Evolutionary conservation across 2,888 invertebrate genomes (phyloP), one percentile per base, ranked within the genome.

Genomic region (Dolomedes plantarius): DNA sequence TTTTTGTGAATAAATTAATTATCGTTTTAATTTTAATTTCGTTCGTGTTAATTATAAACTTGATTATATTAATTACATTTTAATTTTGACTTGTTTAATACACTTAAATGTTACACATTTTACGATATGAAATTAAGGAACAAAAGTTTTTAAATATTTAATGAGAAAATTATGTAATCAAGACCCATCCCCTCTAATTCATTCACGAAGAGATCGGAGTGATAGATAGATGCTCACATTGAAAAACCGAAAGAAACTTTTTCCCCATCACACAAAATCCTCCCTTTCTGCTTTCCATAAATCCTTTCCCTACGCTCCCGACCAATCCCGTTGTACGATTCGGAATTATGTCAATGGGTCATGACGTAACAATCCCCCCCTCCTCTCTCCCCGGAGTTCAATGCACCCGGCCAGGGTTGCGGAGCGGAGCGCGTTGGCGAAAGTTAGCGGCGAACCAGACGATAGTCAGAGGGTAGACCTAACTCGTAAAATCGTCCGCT

Each of bases 321-420:
- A n/a, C 62, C 31, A 32, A 74, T 71, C 32, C 6, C 23, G 56
- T 41, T 28, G 39, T 46, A 5, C 67, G 72, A 46, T 65, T 41
- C 73, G 56, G 83, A 85, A 85, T 85, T 85, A 85, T 85, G 83
- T 85, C 83, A 85, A 85, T 85, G 77, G 83, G 77, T 85, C 83
- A 85, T 85, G 83, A 85, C 83, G 83, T 85, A 85, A 85, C 68
- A 39, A 23, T 64, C 5, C 69, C 32, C 67, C 39, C 68, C 68
- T 16, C 23, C 56, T 36, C 23, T 16, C 16, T 41, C n/a, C 77
- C 0, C 16, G 23, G 65, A 72, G 82, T 85, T 85, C 83, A 85
- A 73, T 39, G 83, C 67, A 73, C 83, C 50, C 77, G 76, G 50
- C 77, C 83, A 83, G 76, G 83, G 83, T 75, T 83, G 83, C 72